These are phyloP conservation scores for Erebia ligea DNA, from an alignment of 2,888 invertebrate species.

Conservation along the genomic window DNA sequence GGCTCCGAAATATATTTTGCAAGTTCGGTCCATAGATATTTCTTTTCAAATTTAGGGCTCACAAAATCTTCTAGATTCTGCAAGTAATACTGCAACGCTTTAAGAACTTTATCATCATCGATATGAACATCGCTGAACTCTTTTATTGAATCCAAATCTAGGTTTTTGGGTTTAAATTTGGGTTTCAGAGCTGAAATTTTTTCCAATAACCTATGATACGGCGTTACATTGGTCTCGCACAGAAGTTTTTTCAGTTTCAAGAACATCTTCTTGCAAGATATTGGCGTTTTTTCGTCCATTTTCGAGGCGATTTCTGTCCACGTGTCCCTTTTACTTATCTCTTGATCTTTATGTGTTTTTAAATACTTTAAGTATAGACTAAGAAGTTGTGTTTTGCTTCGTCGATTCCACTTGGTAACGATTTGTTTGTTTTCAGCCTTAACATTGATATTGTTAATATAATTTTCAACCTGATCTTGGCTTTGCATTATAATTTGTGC, in stretches of 20 bases:
- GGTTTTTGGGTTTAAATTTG: conserved; percentile 51
- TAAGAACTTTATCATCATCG: conserved; percentile 56
- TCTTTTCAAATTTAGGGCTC: conserved; percentile 68
- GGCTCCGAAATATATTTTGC: conserved; percentile 60
- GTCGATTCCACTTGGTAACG: conserved; percentile 61
- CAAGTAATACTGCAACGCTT: conserved; percentile 64
- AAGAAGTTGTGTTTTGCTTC: conserved; percentile 60
- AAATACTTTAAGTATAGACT: conserved; percentile 65
- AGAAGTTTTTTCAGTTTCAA: conserved; percentile 56
- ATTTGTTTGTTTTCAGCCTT: conserved; percentile 37
- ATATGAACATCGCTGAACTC: conserved; percentile 59
- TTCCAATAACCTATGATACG: conserved; percentile 55
- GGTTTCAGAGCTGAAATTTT: conserved; percentile 61
- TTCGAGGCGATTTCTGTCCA: conserved; percentile 65
- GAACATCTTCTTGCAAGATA: conserved; percentile 64
- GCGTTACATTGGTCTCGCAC: conserved; percentile 42
- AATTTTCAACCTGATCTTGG: conserved; percentile 37
- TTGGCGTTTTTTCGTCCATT: conserved; percentile 55
- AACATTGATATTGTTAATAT: conserved; percentile 24
- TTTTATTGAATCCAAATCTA: conserved; percentile 49
- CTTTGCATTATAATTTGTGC: conserved; percentile 54
- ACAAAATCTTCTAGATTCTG: conserved; percentile 68
- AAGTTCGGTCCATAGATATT: conserved; percentile 68
- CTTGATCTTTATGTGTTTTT: conserved; percentile 55
- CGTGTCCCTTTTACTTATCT: conserved; percentile 61